Percentiles rank a stretch among this genome's conserved stretches.
Conservation (phyloP, 2,113 vertebrate species). For the Mormyrus iriodes region DNA sequence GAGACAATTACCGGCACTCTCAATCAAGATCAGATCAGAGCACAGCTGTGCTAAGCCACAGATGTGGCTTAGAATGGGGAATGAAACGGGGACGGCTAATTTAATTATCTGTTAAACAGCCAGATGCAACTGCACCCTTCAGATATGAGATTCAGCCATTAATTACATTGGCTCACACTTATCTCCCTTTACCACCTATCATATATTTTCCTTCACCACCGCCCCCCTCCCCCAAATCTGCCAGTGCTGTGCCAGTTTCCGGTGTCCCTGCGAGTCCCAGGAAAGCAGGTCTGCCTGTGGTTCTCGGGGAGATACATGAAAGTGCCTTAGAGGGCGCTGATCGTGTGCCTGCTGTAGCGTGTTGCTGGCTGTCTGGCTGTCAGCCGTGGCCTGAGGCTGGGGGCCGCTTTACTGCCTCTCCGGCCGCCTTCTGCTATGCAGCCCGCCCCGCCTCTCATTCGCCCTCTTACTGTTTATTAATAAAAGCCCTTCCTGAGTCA, state of each 20-base stretch:
- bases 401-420: neutral
- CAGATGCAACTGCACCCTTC: conserved; percentile 16
- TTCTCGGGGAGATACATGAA: neutral
- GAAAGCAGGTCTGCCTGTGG: neutral
- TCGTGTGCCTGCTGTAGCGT: neutral
- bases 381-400: neutral
- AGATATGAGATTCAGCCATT: conserved; percentile 11
- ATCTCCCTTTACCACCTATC: conserved; percentile 10
- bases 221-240: neutral
- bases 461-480: neutral
- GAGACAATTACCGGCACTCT: neutral
- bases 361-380: neutral
- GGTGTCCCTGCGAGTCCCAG: neutral
- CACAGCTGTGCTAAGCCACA: conserved; percentile 6
- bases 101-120: conserved; percentile 17
- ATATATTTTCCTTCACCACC: neutral
- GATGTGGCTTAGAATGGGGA: conserved; percentile 3
- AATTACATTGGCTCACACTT: conserved; percentile 16
- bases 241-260: neutral
- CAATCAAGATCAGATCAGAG: neutral
- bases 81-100: neutral
- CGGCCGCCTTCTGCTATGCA: neutral
- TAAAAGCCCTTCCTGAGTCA: neutral
- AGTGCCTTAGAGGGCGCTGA: conserved; percentile 5
- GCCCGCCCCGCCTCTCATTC: neutral